Conservation (phyloP, 2,888 invertebrate species). For the Tuberolachnus salignus region DNA sequence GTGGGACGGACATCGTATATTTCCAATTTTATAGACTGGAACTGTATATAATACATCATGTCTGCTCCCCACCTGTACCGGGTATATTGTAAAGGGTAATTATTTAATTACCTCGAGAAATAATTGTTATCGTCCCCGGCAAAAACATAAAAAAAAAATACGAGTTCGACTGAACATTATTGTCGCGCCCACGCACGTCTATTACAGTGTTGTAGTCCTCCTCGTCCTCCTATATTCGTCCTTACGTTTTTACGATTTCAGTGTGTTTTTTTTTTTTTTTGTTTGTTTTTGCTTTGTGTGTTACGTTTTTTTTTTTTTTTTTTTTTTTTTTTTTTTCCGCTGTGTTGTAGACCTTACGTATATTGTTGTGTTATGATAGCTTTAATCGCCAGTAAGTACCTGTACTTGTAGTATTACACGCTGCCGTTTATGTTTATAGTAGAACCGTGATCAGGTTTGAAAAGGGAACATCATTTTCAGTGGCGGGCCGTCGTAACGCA, state of each 20-base stretch:
- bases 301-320: not conserved
- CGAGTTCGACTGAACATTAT: conserved; percentile 42
- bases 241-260: conserved; percentile 24
- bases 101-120: too few species aligned
- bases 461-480: too few species aligned
- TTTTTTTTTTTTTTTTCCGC: conserved; percentile 9
- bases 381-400: conserved; percentile 12
- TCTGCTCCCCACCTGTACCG: too few species aligned
- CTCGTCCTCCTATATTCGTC: conserved; percentile 9
- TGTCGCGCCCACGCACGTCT: conserved; percentile 5
- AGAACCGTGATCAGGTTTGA: not conserved
- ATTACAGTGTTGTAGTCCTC: conserved; percentile 39
- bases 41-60: too few species aligned
- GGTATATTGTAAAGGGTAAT: too few species aligned
- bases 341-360: conserved; percentile 29
- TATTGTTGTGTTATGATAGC: conserved; percentile 1
- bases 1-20: not conserved
- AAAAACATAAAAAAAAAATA: too few species aligned
- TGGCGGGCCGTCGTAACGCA: not conserved
- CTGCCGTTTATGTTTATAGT: too few species aligned
- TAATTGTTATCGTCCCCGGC: conserved; percentile 14
- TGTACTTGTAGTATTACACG: not conserved
- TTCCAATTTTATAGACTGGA: too few species aligned
- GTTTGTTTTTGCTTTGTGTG: conserved; percentile 44
- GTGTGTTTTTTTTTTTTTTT: too few species aligned